These are phyloP conservation scores for Diadegma fenestrale DNA, from an alignment of 2,888 invertebrate genomes.

Conservation along the genomic window DNA sequence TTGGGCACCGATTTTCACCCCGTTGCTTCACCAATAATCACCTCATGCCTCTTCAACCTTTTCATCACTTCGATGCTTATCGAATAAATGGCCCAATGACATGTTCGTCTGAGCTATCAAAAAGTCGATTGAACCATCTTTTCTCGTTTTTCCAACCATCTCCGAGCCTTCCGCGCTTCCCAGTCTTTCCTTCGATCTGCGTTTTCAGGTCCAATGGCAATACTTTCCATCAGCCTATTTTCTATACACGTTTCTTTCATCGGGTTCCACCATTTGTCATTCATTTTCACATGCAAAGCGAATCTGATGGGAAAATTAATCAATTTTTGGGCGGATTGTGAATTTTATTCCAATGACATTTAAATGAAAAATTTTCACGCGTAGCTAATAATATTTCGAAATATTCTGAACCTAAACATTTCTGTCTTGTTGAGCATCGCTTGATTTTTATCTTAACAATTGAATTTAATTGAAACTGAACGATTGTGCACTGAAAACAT, in stretches of 20 bases:
- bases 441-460: not conserved
- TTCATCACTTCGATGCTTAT: slow-evolving; percentile 30
- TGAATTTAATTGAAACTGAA: not conserved
- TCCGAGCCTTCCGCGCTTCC: not conserved
- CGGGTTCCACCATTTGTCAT: not conserved
- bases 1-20: slow-evolving; percentile 23
- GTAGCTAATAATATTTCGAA: too few relatives aligned
- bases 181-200: too few relatives aligned
- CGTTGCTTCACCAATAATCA: slow-evolving; percentile 62
- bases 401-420: not conserved
- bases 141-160: not conserved
- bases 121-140: not conserved
- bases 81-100: slow-evolving; percentile 22
- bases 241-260: not conserved
- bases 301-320: too few relatives aligned
- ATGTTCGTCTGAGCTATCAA: not conserved
- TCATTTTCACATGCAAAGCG: not conserved
- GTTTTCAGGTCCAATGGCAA: too few relatives aligned
- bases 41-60: slow-evolving; percentile 33
- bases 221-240: not conserved
- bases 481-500: not conserved
- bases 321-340: too few relatives aligned
- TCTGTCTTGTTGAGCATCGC: not conserved
- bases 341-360: not conserved
- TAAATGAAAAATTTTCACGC: not conserved